Conservation (phyloP, 2,888 invertebrate species). For the Odontocerum albicorne region DNA sequence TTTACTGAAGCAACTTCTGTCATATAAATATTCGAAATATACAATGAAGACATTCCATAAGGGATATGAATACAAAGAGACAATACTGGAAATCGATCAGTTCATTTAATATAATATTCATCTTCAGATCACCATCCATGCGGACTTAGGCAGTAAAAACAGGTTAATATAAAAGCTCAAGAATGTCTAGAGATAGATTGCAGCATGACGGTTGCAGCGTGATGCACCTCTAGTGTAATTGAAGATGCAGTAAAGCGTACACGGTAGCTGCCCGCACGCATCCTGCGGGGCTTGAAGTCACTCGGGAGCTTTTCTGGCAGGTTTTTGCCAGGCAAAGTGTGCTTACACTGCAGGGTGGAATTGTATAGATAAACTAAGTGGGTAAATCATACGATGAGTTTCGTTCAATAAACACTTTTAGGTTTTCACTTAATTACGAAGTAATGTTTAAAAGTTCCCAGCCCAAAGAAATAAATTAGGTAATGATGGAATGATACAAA, state of each 20-base stretch:
- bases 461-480: background rate
- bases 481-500: too few species aligned
- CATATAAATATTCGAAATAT: too few species aligned
- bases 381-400: too few species aligned
- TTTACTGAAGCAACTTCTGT: too few species aligned
- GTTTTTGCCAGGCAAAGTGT: background rate
- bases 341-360: constrained; percentile 1
- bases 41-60: too few species aligned
- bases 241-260: constrained; percentile 9
- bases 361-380: too few species aligned
- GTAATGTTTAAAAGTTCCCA: background rate
- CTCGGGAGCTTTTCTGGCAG: background rate
- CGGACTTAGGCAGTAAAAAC: too few species aligned
- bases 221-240: background rate
- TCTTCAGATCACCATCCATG: too few species aligned
- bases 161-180: too few species aligned
- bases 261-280: constrained; percentile 10
- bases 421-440: background rate
- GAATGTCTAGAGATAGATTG: too few species aligned
- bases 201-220: background rate
- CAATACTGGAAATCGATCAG: constrained; percentile 2
- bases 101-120: background rate
- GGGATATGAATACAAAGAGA: too few species aligned
- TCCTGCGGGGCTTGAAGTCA: background rate
- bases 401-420: too few species aligned